Percentiles rank a stretch among this genome's conserved stretches.
Evolutionary conservation across 2,888 invertebrate species (phyloP).

Genomic region (Trichopria drosophilae): DNA sequence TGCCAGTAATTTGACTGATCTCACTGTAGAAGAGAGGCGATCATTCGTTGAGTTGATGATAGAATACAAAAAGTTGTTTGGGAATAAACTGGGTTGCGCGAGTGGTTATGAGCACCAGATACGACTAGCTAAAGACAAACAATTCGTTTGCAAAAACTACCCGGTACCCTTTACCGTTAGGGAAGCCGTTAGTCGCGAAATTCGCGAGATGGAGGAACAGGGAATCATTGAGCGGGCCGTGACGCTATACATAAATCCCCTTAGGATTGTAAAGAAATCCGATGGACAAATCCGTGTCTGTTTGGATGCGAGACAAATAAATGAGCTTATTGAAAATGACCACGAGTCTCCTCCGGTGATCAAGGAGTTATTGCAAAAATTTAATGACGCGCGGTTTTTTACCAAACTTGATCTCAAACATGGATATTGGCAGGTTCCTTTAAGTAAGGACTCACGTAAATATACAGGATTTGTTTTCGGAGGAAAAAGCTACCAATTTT

Average conservation of each 20-base stretch:
- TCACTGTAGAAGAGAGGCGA: no score
- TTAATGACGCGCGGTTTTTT: constrained; percentile 27
- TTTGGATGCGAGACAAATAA: constrained; percentile 45
- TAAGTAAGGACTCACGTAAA: constrained; percentile 12
- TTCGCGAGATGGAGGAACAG: not conserved
- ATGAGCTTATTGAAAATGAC: constrained; percentile 41
- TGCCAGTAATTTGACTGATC: no score
- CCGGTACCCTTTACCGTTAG: not conserved
- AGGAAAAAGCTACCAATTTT: constrained; percentile 29
- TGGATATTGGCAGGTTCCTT: no score
- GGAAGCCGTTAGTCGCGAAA: not conserved
- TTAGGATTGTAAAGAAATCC: constrained; percentile 33
- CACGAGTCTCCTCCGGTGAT: no score
- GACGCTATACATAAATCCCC: not conserved
- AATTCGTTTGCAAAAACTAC: no score
- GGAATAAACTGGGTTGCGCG: not conserved
- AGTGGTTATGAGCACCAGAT: not conserved
- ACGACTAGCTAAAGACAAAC: not conserved
- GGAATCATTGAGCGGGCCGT: not conserved
- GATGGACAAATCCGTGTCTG: constrained; percentile 40
- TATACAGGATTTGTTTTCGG: constrained; percentile 24
- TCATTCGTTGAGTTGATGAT: not conserved
- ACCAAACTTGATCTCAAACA: constrained; percentile 31
- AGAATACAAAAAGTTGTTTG: not conserved
- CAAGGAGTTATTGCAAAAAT: no score